These are phyloP conservation scores for Apamea anceps DNA, from an alignment of 2,888 invertebrate genomes.

Conservation along the genomic window DNA sequence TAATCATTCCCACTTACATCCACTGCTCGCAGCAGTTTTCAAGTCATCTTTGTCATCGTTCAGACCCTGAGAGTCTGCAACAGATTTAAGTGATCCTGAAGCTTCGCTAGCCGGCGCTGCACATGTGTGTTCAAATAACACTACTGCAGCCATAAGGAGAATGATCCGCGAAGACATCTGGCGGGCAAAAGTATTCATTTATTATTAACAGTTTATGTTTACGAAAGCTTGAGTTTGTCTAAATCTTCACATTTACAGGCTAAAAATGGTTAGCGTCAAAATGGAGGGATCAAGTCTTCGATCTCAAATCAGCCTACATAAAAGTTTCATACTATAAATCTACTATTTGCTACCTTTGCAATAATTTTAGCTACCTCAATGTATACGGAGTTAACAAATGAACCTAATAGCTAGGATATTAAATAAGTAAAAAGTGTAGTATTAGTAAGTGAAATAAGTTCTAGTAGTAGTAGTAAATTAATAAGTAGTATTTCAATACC, in stretches of 20 bases:
- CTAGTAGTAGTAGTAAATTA: no score
- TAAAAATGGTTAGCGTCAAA: no score
- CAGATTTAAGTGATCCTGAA: slow-evolving; percentile 55
- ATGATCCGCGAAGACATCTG: slow-evolving; percentile 75
- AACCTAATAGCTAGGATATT: no score
- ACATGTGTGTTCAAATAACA: slow-evolving; percentile 55
- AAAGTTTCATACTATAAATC: no score
- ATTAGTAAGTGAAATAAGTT: no score
- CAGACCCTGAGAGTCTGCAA: slow-evolving; percentile 48
- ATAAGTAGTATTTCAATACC: no score
- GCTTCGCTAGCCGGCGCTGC: slow-evolving; percentile 68
- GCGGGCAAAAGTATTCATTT: slow-evolving; percentile 1
- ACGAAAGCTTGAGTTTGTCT: neutral
- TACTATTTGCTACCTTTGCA: no score
- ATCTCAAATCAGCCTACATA: no score
- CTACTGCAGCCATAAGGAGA: slow-evolving; percentile 65
- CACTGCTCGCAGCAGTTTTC: slow-evolving; percentile 80
- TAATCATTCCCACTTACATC: slow-evolving; percentile 74
- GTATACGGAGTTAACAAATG: no score
- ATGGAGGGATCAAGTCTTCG: no score
- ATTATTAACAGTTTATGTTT: neutral
- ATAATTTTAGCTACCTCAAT: no score
- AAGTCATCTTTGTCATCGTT: slow-evolving; percentile 76
- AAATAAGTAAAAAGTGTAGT: no score
- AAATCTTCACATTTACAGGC: neutral